Conservation (phyloP, 2,113 vertebrate species). For the Nibea coibor region DNA sequence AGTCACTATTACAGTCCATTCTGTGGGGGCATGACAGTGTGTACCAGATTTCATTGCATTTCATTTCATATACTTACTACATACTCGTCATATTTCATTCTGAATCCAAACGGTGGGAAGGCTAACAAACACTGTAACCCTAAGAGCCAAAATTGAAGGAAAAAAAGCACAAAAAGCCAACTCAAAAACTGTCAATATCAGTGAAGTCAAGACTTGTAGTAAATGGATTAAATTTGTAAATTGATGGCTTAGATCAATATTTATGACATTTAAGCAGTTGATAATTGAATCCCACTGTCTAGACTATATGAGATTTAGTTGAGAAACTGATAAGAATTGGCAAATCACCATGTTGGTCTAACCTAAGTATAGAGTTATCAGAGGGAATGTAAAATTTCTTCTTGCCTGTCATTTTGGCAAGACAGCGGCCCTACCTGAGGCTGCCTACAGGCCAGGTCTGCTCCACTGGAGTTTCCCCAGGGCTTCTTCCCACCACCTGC, state of each 20-base stretch:
- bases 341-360: background rate
- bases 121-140: background rate
- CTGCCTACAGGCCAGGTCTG: constrained; percentile 64
- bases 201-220: background rate
- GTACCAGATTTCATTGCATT: no score
- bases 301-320: background rate
- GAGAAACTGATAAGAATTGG: background rate
- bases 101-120: background rate
- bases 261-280: background rate
- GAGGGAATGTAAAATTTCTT: constrained; percentile 27
- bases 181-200: background rate
- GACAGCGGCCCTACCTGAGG: constrained; percentile 59
- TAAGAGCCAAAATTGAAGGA: background rate
- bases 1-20: no score
- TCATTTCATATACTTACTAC: no score
- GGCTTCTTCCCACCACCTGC: constrained; percentile 67
- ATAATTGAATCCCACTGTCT: background rate
- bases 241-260: no score
- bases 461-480: constrained; percentile 59
- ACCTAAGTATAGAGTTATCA: constrained; percentile 34
- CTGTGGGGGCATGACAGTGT: background rate
- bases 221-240: background rate
- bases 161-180: background rate
- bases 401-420: constrained; percentile 40
- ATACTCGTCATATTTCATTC: no score